Conservation (phyloP, 2,888 invertebrate genomes). For the Drosophila affinis region DNA sequence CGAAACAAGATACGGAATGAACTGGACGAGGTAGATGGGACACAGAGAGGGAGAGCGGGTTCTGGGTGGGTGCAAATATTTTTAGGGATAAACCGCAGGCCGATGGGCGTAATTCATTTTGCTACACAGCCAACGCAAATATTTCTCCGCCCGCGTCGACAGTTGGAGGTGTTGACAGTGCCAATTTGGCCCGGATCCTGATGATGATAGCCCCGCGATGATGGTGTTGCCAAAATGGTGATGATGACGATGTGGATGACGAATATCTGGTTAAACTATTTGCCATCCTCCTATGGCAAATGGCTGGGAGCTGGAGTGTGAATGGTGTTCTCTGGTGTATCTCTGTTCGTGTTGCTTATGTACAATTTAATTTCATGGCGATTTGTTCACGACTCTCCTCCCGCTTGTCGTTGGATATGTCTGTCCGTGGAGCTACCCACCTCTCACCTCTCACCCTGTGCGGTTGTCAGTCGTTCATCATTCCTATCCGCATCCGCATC, state of each 20-base stretch:
- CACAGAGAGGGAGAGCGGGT: not conserved
- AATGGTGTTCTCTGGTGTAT: conserved; percentile 34
- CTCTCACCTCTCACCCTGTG: conserved; percentile 44
- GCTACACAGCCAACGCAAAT: conserved; percentile 38
- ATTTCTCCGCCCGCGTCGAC: conserved; percentile 25
- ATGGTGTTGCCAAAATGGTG: too few relatives aligned
- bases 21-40: not conserved
- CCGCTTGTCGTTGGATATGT: conserved; percentile 51
- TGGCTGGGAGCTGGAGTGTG: not conserved
- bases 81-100: conserved; percentile 27
- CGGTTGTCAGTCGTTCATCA: conserved; percentile 73
- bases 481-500: conserved; percentile 47
- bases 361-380: conserved; percentile 77
- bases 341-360: conserved; percentile 39
- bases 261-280: conserved; percentile 78
- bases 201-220: conserved; percentile 26
- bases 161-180: conserved; percentile 67
- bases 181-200: conserved; percentile 50
- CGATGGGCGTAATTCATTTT: conserved; percentile 42
- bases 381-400: conserved; percentile 58
- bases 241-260: conserved; percentile 53
- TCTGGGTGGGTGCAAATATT: conserved; percentile 7
- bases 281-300: conserved; percentile 41
- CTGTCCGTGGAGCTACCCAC: conserved; percentile 15
- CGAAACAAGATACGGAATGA: not conserved